phyloP scores from a whole-genome alignment of 2,888 invertebrate species.

The Ormyrus labotus region DNA sequence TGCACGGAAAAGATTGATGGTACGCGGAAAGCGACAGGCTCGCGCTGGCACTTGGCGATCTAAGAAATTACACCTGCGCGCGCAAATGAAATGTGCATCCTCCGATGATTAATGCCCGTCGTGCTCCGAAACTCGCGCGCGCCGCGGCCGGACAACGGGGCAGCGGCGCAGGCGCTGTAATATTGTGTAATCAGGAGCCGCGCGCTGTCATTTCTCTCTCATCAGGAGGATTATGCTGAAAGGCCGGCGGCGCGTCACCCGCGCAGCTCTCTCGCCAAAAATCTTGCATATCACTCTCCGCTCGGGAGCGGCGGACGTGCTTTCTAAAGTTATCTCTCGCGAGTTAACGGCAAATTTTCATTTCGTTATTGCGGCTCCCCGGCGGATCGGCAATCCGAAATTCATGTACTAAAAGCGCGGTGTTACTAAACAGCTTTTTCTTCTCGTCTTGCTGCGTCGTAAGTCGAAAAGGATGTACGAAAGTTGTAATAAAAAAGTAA shows the following conservation, averaged over 20 bases:
- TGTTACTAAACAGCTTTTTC: no score
- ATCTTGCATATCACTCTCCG: no score
- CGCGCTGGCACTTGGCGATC: background rate
- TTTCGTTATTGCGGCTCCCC: no score
- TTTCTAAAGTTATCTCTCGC: no score
- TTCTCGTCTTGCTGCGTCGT: no score
- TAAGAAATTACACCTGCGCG: conserved; percentile 46
- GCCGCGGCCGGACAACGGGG: background rate
- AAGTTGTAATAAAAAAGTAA: no score
- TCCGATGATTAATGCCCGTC: conserved; percentile 46
- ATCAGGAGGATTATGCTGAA: background rate
- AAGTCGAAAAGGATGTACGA: no score
- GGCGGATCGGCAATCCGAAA: no score
- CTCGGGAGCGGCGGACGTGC: no score
- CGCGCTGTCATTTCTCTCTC: conserved; percentile 42
- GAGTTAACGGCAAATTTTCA: no score
- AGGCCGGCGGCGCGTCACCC: background rate
- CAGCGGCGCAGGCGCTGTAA: background rate
- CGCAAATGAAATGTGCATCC: conserved; percentile 50
- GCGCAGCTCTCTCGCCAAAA: background rate
- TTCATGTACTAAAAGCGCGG: no score
- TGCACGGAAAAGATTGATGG: conserved; percentile 40
- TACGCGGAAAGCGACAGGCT: background rate
- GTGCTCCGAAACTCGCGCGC: conserved; percentile 13
- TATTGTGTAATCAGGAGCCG: conserved; percentile 38